Evolutionary conservation across 2,797 vertebrate species (phyloP).

Genomic region (Brachymystax lenok): DNA sequence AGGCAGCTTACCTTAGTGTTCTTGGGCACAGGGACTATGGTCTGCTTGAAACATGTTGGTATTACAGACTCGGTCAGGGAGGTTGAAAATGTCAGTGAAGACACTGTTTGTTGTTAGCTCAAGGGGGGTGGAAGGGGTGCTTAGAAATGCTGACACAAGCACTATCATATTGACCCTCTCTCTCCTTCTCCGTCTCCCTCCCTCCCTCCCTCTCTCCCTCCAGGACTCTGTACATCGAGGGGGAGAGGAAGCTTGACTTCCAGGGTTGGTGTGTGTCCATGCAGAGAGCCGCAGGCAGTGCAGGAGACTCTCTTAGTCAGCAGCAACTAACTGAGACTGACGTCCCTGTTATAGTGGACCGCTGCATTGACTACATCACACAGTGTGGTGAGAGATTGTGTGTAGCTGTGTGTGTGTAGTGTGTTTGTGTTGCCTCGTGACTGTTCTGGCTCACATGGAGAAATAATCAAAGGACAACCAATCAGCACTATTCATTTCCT

Average conservation of each 20-base stretch:
- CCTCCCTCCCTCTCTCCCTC: no score
- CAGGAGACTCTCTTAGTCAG: slow-evolving; percentile 85
- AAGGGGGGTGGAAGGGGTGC: neutral
- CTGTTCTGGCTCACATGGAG: slow-evolving; percentile 32
- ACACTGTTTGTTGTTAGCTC: neutral
- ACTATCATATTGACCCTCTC: neutral
- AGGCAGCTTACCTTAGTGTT: no score
- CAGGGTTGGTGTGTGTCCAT: slow-evolving; percentile 85
- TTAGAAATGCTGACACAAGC: neutral
- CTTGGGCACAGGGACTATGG: no score
- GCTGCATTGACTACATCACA: slow-evolving; percentile 91
- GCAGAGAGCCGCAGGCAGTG: slow-evolving; percentile 85
- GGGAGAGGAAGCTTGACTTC: slow-evolving; percentile 90
- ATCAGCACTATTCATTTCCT: slow-evolving; percentile 35
- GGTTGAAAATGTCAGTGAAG: no score
- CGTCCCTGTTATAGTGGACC: slow-evolving; percentile 88
- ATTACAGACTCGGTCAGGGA: no score
- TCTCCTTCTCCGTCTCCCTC: no score
- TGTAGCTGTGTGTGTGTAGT: neutral
- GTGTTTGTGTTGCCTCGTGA: slow-evolving; percentile 22
- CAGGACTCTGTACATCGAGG: slow-evolving; percentile 92
- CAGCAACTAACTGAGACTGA: slow-evolving; percentile 92
- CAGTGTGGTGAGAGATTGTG: slow-evolving; percentile 79
- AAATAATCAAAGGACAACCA: slow-evolving; percentile 35
- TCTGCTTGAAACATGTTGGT: no score